These are phyloP conservation scores for Eupeodes latifasciatus DNA, from an alignment of 2,888 invertebrate genomes.

Conservation along the genomic window DNA sequence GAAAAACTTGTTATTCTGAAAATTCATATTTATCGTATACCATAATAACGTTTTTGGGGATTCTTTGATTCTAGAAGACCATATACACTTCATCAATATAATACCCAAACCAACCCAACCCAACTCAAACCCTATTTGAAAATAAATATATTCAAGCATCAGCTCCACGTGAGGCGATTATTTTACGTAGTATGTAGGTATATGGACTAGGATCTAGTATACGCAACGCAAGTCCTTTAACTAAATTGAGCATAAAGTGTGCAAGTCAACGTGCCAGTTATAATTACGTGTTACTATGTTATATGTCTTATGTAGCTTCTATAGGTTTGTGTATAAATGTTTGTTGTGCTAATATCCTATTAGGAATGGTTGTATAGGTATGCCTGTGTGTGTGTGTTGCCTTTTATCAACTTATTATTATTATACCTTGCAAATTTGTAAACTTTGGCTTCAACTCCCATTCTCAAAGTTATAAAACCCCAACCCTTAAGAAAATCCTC, in stretches of 20 bases:
- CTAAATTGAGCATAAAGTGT: slow-evolving; percentile 48
- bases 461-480: neutral
- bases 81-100: neutral
- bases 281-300: slow-evolving; percentile 43
- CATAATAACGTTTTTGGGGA: neutral
- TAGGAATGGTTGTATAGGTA: slow-evolving; percentile 7
- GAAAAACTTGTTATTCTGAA: slow-evolving; percentile 1
- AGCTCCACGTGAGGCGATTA: slow-evolving; percentile 42
- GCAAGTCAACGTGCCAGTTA: slow-evolving; percentile 63
- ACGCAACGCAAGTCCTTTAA: slow-evolving; percentile 22
- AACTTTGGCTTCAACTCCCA: slow-evolving; percentile 10
- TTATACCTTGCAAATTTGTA: slow-evolving; percentile 38
- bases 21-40: neutral
- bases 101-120: neutral
- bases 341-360: slow-evolving; percentile 33
- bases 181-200: too few species aligned
- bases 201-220: neutral
- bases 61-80: slow-evolving; percentile 23
- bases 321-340: neutral
- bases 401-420: slow-evolving; percentile 30
- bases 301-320: too few species aligned
- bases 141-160: neutral
- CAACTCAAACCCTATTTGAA: neutral
- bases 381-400: too few species aligned
- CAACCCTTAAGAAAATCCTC: neutral